These are phyloP conservation scores for Apodemia mormo DNA, from an alignment of 2,888 invertebrate genomes.

Conservation along the genomic window DNA sequence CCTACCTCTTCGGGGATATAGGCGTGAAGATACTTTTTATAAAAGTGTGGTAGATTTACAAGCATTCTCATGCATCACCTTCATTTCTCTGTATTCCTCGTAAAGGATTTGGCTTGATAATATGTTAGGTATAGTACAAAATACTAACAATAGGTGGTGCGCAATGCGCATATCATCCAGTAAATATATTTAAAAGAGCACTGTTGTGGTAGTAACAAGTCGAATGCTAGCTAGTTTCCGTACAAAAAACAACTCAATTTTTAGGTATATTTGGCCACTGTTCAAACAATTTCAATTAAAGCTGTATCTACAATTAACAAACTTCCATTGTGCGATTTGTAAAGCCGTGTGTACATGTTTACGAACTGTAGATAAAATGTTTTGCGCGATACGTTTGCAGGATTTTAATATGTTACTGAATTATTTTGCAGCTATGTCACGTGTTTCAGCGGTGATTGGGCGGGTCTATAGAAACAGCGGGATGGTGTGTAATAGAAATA, in stretches of 20 bases:
- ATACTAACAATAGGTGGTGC: too few species aligned
- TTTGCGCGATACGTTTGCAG: conserved; percentile 16
- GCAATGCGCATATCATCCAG: too few species aligned
- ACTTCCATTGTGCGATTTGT: conserved; percentile 17
- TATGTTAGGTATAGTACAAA: too few species aligned
- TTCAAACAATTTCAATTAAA: conserved; percentile 16
- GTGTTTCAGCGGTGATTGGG: conserved; percentile 11
- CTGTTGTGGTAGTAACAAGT: too few species aligned
- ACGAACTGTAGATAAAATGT: conserved; percentile 17
- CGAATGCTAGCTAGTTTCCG: neutral
- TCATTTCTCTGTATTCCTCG: too few species aligned
- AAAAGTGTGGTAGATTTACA: too few species aligned
- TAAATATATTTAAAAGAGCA: too few species aligned
- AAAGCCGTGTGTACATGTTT: conserved; percentile 17
- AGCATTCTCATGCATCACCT: too few species aligned
- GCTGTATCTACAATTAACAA: conserved; percentile 16
- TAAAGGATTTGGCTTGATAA: too few species aligned
- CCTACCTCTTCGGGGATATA: too few species aligned
- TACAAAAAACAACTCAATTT: neutral
- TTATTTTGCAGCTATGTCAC: conserved; percentile 19
- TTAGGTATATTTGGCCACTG: conserved; percentile 4
- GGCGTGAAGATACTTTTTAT: too few species aligned
- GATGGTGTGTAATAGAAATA: neutral
- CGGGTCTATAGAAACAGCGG: neutral
- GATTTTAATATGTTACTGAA: conserved; percentile 19